Evolutionary conservation across 2,888 invertebrate species (phyloP).

Genomic region (Abrostola tripartita): DNA sequence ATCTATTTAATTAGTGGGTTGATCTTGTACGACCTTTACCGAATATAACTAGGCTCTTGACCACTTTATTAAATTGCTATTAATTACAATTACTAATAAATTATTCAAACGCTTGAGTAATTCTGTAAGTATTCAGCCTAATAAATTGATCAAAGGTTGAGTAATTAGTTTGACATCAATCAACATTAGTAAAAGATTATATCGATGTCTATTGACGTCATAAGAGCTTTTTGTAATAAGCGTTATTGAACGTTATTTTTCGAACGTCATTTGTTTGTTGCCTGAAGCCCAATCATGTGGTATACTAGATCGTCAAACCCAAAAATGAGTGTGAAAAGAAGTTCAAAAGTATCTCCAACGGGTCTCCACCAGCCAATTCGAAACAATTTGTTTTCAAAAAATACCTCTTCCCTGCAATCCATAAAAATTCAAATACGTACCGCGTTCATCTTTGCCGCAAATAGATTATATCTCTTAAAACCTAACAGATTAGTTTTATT

Average conservation of each 20-base stretch:
- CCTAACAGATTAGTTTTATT: constrained; percentile 48
- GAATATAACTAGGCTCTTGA: neutral
- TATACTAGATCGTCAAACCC: constrained; percentile 24
- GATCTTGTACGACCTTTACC: neutral
- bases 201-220: constrained; percentile 34
- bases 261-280: constrained; percentile 15
- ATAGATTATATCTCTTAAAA: constrained; percentile 63
- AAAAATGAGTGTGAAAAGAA: constrained; percentile 53
- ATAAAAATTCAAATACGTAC: constrained; percentile 56
- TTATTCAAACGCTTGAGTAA: constrained; percentile 34
- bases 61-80: constrained; percentile 36
- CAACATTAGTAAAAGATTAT: constrained; percentile 47
- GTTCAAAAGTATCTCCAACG: constrained; percentile 62
- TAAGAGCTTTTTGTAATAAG: constrained; percentile 17
- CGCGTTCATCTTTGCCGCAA: constrained; percentile 62
- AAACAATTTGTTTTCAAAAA: constrained; percentile 51
- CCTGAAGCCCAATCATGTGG: constrained; percentile 30
- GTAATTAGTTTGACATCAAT: constrained; percentile 42
- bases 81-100: constrained; percentile 39
- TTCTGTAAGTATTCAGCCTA: constrained; percentile 30
- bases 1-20: neutral
- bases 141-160: constrained; percentile 27
- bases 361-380: constrained; percentile 44
- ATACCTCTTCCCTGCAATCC: constrained; percentile 43
- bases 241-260: constrained; percentile 1